These are phyloP conservation scores for Drosophila arawakana DNA, from an alignment of 1,140 invertebrate species.

Conservation along the genomic window DNA sequence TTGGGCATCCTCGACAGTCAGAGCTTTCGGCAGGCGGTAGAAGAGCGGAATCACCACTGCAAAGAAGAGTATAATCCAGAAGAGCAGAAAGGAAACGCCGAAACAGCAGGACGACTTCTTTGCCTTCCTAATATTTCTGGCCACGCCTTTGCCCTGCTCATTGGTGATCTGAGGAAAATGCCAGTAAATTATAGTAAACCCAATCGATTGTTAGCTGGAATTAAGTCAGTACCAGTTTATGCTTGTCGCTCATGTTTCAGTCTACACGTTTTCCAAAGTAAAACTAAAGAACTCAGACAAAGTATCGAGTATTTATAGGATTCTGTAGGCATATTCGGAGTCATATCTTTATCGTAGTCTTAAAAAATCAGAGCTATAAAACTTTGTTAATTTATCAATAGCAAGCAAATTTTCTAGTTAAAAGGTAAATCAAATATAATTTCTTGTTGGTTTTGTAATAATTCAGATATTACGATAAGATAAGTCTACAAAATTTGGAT, in stretches of 20 bases:
- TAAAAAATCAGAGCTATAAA: neutral
- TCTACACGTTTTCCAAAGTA: constrained; percentile 4
- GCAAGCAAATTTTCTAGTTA: neutral
- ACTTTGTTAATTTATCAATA: neutral
- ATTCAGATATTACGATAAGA: neutral
- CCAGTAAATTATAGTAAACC: neutral
- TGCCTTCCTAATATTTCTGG: neutral
- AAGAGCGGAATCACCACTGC: constrained; percentile 13
- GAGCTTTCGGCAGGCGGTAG: neutral
- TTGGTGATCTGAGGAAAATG: neutral
- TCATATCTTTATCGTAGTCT: constrained; percentile 2
- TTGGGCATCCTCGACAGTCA: neutral
- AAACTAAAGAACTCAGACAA: neutral
- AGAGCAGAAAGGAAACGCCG: constrained; percentile 38
- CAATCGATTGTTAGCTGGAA: neutral
- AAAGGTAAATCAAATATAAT: neutral
- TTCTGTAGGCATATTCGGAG: neutral
- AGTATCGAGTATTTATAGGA: constrained; percentile 3
- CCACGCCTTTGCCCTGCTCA: constrained; percentile 1
- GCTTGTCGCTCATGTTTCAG: constrained; percentile 17
- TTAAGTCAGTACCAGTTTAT: constrained; percentile 16
- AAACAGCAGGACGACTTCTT: constrained; percentile 39
- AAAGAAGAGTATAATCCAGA: constrained; percentile 45
- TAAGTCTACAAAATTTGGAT: neutral
- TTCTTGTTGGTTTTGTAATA: neutral